Conservation (phyloP, 2,113 vertebrate species). For the Callopanchax toddi region DNA sequence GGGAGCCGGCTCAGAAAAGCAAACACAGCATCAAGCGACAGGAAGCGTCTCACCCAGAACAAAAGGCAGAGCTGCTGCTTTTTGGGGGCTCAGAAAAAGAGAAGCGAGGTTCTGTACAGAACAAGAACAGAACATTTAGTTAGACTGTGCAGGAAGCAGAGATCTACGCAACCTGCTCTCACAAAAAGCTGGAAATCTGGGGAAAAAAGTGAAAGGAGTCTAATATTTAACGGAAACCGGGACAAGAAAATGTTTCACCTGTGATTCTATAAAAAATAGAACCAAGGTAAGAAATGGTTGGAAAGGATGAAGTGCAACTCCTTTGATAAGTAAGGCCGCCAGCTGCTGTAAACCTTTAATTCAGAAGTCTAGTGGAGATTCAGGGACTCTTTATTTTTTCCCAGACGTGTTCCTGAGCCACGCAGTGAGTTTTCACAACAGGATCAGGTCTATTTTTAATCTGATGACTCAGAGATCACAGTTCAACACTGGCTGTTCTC, state of each 20-base stretch:
- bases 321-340: too few species aligned
- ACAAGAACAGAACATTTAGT: not conserved
- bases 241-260: not conserved
- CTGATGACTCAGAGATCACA: too few species aligned
- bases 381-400: too few species aligned
- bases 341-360: too few species aligned
- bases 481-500: too few species aligned
- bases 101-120: constrained; percentile 26
- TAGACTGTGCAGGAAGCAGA: not conserved
- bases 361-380: too few species aligned
- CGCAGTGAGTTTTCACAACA: too few species aligned
- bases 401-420: too few species aligned
- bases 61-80: constrained; percentile 62
- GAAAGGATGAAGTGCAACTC: too few species aligned
- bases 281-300: too few species aligned
- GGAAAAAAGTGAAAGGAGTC: not conserved
- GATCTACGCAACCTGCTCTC: not conserved
- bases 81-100: constrained; percentile 46
- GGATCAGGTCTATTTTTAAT: too few species aligned
- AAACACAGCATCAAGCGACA: constrained; percentile 79
- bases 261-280: too few species aligned
- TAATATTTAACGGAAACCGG: not conserved
- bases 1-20: constrained; percentile 78
- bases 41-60: constrained; percentile 77
- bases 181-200: not conserved